Percentiles rank a stretch among this genome's conserved stretches.
phyloP scores from a whole-genome alignment of 2,797 vertebrate genomes.

The Melanotaenia trifasciata region DNA sequence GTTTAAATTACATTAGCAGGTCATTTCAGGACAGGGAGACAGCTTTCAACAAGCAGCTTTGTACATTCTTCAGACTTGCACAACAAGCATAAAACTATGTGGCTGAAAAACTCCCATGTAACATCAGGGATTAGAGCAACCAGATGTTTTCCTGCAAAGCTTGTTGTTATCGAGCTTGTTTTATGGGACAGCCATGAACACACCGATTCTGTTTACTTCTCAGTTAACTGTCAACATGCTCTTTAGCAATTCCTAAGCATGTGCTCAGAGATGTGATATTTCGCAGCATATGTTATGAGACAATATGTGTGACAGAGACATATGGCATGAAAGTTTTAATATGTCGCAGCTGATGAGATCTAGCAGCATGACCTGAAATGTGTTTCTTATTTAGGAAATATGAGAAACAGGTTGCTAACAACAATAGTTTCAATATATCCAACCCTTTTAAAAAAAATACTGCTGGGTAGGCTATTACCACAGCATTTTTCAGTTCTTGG shows the following conservation, averaged over 20 bases:
- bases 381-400: conserved; percentile 1
- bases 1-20: conserved; percentile 46
- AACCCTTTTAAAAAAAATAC: conserved; percentile 8
- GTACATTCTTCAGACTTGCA: conserved; percentile 46
- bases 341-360: conserved; percentile 13
- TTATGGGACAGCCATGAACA: conserved; percentile 38
- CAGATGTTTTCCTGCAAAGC: conserved; percentile 64
- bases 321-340: conserved; percentile 16
- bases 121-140: conserved; percentile 36
- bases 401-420: not conserved
- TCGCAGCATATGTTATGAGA: conserved; percentile 23
- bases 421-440: fast-evolving
- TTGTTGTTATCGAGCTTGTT: conserved; percentile 44
- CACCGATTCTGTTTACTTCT: conserved; percentile 13
- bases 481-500: conserved; percentile 32
- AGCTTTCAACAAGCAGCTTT: conserved; percentile 42
- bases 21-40: conserved; percentile 42
- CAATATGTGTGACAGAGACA: conserved; percentile 5
- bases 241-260: conserved; percentile 14
- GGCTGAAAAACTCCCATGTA: conserved; percentile 46
- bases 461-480: conserved; percentile 7
- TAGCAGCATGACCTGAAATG: not conserved
- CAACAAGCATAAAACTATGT: conserved; percentile 55
- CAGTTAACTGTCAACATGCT: conserved; percentile 15
- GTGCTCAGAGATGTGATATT: conserved; percentile 11